phyloP scores from a whole-genome alignment of 2,888 invertebrate species.

The Diachrysia chrysitis region DNA sequence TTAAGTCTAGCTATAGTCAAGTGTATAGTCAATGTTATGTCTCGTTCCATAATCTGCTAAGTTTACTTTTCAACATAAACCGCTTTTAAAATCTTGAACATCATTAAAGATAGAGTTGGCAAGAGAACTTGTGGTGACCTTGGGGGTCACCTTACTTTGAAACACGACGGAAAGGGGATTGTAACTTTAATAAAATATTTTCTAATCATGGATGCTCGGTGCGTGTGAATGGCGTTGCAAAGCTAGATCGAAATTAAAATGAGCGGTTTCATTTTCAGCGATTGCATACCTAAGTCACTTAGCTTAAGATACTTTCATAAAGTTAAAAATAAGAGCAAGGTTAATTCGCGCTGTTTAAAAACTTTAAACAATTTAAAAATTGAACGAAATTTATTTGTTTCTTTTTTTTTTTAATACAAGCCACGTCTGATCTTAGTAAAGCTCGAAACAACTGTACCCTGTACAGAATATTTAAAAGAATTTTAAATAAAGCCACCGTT shows the following conservation, averaged over 20 bases:
- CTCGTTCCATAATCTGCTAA: too few relatives aligned
- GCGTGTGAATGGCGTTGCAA: background rate
- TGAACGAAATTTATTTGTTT: too few relatives aligned
- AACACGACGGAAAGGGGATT: too few relatives aligned
- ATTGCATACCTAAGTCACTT: conserved; percentile 45
- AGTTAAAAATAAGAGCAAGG: conserved; percentile 58
- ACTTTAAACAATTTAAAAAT: conserved; percentile 20
- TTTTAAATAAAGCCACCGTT: background rate
- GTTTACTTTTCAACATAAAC: too few relatives aligned
- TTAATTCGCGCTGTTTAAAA: conserved; percentile 40
- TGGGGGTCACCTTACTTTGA: too few relatives aligned
- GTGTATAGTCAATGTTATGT: too few relatives aligned
- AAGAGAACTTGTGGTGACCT: too few relatives aligned
- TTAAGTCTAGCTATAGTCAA: too few relatives aligned
- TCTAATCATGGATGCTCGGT: background rate
- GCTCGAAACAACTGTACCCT: background rate
- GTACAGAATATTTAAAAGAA: background rate
- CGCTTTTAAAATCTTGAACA: too few relatives aligned
- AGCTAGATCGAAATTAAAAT: conserved; percentile 25
- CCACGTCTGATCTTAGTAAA: background rate
- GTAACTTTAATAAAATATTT: too few relatives aligned
- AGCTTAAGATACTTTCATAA: conserved; percentile 52
- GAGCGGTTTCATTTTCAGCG: conserved; percentile 24
- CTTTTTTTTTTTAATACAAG: too few relatives aligned
- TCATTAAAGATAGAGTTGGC: too few relatives aligned